These are phyloP conservation scores for Esox niger DNA, from an alignment of 2,113 vertebrate genomes.

Conservation along the genomic window DNA sequence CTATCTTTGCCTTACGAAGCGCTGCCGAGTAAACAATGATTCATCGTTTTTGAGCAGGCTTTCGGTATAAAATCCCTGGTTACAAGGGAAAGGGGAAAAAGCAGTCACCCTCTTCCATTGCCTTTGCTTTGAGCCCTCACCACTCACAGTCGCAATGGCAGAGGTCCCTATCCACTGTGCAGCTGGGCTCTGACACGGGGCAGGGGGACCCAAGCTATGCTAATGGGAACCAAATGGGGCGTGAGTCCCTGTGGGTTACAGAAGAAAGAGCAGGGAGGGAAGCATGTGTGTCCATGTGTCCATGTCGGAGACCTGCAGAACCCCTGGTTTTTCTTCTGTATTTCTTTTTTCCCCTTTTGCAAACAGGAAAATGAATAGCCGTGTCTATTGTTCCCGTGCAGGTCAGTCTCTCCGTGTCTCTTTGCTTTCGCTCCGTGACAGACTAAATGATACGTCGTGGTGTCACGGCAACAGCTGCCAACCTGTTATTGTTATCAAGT, in stretches of 20 bases:
- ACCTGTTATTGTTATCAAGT: background rate
- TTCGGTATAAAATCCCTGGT: too few relatives aligned
- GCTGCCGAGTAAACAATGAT: too few relatives aligned
- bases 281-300: conserved; percentile 71
- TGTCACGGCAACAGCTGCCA: too few relatives aligned
- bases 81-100: too few relatives aligned
- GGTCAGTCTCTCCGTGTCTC: background rate
- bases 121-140: conserved; percentile 45
- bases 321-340: conserved; percentile 3
- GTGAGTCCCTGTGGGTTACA: conserved; percentile 62
- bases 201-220: conserved; percentile 71
- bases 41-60: too few relatives aligned
- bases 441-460: conserved; percentile 1
- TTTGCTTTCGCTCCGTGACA: conserved; percentile 16
- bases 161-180: conserved; percentile 69
- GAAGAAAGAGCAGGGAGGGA: conserved; percentile 44
- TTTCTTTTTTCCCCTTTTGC: conserved; percentile 19
- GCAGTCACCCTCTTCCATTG: conserved; percentile 12
- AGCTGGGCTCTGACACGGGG: conserved; percentile 68
- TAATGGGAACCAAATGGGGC: conserved; percentile 76
- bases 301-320: too few relatives aligned
- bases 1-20: background rate
- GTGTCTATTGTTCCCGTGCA: conserved; percentile 46
- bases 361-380: conserved; percentile 49
- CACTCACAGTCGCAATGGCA: conserved; percentile 56